Conservation (phyloP, 2,113 vertebrate genomes). For the Prinia subflava region DNA sequence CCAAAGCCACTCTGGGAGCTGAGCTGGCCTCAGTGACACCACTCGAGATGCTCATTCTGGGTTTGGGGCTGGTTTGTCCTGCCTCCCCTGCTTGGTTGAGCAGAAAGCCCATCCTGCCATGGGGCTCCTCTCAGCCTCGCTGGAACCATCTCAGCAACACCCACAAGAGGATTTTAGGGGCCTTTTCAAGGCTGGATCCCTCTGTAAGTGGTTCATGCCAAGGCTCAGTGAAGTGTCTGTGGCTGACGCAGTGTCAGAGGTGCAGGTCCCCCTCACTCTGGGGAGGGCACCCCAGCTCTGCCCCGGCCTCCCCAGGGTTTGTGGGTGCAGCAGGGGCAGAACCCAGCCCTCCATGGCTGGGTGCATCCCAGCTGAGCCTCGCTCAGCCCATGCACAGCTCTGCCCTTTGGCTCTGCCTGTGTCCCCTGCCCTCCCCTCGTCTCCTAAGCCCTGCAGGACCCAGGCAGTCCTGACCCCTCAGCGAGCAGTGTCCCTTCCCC, state of each 20-base stretch:
- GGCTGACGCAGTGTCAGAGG: neutral
- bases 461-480: neutral
- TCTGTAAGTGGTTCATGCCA: too few species aligned
- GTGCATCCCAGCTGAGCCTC: neutral
- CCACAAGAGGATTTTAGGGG: neutral
- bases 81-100: too few species aligned
- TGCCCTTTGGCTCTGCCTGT: too few species aligned
- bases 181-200: neutral
- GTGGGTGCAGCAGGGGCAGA: neutral
- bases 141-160: neutral
- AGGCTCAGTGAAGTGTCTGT: neutral
- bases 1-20: neutral
- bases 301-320: neutral
- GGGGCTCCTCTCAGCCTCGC: neutral
- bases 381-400: too few species aligned
- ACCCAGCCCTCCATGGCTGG: neutral
- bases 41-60: neutral
- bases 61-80: neutral
- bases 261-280: neutral
- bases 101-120: neutral
- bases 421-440: too few species aligned
- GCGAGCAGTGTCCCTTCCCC: neutral
- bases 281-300: neutral
- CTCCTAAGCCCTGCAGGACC: neutral
- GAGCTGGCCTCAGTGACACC: neutral